Percentiles rank a stretch among this genome's conserved stretches.
Conservation (phyloP, 1,140 invertebrate species). For the Homarus americanus region DNA sequence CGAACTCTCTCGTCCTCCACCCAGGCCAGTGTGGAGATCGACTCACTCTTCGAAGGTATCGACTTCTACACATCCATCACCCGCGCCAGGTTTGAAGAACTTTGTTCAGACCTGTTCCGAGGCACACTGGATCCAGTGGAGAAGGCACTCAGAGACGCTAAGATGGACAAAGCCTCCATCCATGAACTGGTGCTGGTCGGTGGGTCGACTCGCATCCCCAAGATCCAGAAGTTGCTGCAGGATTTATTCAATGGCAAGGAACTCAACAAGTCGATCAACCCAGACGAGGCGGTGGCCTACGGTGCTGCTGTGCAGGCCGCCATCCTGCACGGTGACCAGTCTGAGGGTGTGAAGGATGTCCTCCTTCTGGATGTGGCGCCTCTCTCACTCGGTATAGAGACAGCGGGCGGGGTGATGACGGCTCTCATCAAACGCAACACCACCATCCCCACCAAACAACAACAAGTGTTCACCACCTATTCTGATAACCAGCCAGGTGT, state of each 20-base stretch:
- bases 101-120: slow-evolving; percentile 48
- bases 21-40: slow-evolving; percentile 45
- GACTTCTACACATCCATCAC: slow-evolving; percentile 40
- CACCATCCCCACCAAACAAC: slow-evolving; percentile 46
- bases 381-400: slow-evolving; percentile 34
- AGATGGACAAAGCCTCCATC: slow-evolving; percentile 22
- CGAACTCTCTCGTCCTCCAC: slow-evolving; percentile 41
- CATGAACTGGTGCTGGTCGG: slow-evolving; percentile 43
- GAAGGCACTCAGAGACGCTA: slow-evolving; percentile 36
- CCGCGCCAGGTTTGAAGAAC: slow-evolving; percentile 45
- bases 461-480: slow-evolving; percentile 49
- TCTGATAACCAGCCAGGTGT: slow-evolving; percentile 50
- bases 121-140: slow-evolving; percentile 47
- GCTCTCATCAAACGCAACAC: slow-evolving; percentile 50
- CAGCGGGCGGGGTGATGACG: slow-evolving; percentile 27
- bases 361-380: slow-evolving; percentile 52
- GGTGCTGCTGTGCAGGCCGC: slow-evolving; percentile 39
- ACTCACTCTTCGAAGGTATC: slow-evolving; percentile 36
- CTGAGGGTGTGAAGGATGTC: slow-evolving; percentile 51
- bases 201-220: slow-evolving; percentile 41
- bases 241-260: slow-evolving; percentile 45
- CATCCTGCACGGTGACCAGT: slow-evolving; percentile 34
- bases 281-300: slow-evolving; percentile 44
- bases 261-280: slow-evolving; percentile 48
- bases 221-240: slow-evolving; percentile 42